Evolutionary conservation across 1,140 invertebrate species (phyloP), one percentile per base, ranked within the genome.

Genomic region (Telenomus remus): DNA sequence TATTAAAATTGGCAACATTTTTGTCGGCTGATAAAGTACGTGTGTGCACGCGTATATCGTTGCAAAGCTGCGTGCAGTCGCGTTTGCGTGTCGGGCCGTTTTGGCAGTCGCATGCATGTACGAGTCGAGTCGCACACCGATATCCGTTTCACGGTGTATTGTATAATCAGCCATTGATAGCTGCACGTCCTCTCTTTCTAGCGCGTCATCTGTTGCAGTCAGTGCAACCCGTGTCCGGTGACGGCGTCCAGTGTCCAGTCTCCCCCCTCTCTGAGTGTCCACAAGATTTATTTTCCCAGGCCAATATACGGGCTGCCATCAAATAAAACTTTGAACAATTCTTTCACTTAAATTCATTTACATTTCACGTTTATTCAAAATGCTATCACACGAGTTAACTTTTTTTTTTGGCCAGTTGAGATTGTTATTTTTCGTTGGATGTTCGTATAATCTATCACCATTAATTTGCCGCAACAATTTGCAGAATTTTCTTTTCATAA

Each of bases 111-210:
- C 63, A 53, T 59, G 54, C 63, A 53, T 80, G 64, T 76, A 77
- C 51, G 57, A 44, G 49, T 44, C 48, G 65, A 14, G 54, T 37
- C 65, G 59, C 74, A 71, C 57, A 69, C 57, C 61, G 55, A 55
- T 48, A 68, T 61, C 49, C 59, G 63, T 71, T n/a, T 57, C 43
- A 42, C 60, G 6, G 6, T 71, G 76, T 80, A 80, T 81, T 84
- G 83, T 85, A 87, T 86, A 87, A 86, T 87, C 85, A 84, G 78
- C 82, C 85, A 87, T 87, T 87, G 84, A 86, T 87, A 86, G 84
- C 83, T 83, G 82, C 39, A 44, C 59, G 59, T 85, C 83, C 82
- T 84, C 81, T 82, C 81, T 85, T 85, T 83, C 81, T 85, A 82
- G 83, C 83, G 84, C 82, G 84, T 84, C 85, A 86, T 87, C 82